Base-by-base conservation (phyloP, 2,888 invertebrate genomes). In the Tridacna crocea region DNA sequence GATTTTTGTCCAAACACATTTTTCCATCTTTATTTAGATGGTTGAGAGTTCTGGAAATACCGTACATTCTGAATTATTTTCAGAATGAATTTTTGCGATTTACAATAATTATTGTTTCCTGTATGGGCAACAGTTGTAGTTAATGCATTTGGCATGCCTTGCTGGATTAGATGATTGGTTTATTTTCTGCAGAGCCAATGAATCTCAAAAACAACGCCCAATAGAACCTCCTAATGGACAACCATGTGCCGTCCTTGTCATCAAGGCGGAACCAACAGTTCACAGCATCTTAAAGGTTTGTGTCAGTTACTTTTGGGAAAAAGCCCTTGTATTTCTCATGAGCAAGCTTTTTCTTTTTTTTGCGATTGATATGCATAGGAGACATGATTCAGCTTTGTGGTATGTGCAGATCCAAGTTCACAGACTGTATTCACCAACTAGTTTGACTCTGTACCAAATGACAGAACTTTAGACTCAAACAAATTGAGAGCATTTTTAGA, bases 181-280 rank as follows among this genome's bases (percentile, higher is more conserved):
- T 91, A 87, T 95, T 61, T 46, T 76, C 72, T 79, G n/a, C 77
- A 88, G 88, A 72, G 76, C 82, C 24, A 79, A 51, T 47, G 90
- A 90, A 79, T 87, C 85, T 51, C 83, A 87, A 75, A 88, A 90
- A 74, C 83, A 87, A 72, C 36, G 65, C 22, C 66, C 47, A 26
- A 48, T 72, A 26, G 80, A 83, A 27, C 72, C 72, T 15, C 70
- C 72, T 4, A 51, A 75, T 15, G 17, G 75, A 61, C 92, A 92
- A 75, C 96, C 15, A 95, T 96, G 68, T 68, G 91, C 93, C 13
- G 96, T 88, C 95, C 96, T 89, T 96, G 97, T 93, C 94, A 95
- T 97, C 82, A 96, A 97, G 88, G 98, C 98, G 0, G 98, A 98
- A 94, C 97, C 97, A 13, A 98, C 98, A 11, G 95, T 98, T 17